Conservation (phyloP, 2,797 vertebrate genomes). For the Vespertilio murinus region DNA sequence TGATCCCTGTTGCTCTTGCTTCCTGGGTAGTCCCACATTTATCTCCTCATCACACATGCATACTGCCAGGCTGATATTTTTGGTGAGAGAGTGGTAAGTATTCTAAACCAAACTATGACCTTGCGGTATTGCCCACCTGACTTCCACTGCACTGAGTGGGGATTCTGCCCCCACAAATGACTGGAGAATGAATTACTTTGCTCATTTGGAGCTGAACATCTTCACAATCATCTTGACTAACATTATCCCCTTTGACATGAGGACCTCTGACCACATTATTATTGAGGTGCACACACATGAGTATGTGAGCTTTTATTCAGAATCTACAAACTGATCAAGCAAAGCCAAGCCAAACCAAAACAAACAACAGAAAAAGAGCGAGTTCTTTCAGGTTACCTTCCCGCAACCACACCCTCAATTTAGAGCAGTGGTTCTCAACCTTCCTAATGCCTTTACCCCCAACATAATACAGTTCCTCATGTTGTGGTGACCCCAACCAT, state of each 20-base stretch:
- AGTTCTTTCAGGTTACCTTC: background rate
- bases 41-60: background rate
- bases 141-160: background rate
- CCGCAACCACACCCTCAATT: background rate
- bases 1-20: background rate
- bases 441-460: no score
- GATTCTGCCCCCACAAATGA: background rate
- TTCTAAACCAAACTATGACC: constrained; percentile 41
- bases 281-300: background rate
- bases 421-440: background rate
- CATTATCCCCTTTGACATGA: background rate
- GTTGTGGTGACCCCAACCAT: no score
- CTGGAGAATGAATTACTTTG: constrained; percentile 7
- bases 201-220: background rate
- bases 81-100: constrained; percentile 50
- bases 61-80: background rate
- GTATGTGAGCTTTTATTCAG: background rate
- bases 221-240: background rate
- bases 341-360: background rate
- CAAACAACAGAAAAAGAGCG: background rate
- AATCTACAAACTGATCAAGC: background rate
- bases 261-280: background rate
- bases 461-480: no score
- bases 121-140: constrained; percentile 36
- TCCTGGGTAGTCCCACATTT: background rate